Evolutionary conservation across 2,888 invertebrate genomes (phyloP), one percentile per base, ranked within the genome.

Genomic region (Julus scandinavius): DNA sequence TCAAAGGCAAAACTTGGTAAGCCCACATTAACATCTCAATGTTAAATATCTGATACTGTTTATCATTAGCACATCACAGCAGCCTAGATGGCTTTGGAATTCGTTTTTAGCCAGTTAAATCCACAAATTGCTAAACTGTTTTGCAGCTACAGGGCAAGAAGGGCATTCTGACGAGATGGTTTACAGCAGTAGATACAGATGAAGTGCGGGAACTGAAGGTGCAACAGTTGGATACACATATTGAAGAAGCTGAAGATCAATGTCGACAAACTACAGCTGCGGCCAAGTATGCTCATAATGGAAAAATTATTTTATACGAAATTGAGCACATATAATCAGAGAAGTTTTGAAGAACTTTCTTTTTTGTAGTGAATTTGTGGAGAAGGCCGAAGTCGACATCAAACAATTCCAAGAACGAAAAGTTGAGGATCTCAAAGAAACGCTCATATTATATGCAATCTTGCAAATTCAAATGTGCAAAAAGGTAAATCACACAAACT

Each of bases 181-280:
- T 96, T 92, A 96, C 96, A 80, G 94, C 95, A 88, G 95, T 95
- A 0, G 96, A 96, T 91, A 95, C 95, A 0, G 96, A 96, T 91
- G 96, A 96, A 91, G 95, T 95, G 84, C 94, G 95, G 41, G 96
- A 96, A 92, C 93, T 95, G 90, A 94, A 95, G 92, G 94, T 96
- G 88, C 93, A 94, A 87, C 93, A 94, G 88, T 92, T 96, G 88
- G 96, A 96, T 92, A 93, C 94, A 90, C 95, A 95, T 92, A 95
- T 96, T 90, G 92, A 93, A 88, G 93, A 94, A 85, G 95, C 95
- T 87, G 94, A 93, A 89, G 93, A 93, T 58, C 93, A 93, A 89
- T 95, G 95, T 4, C 93, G 93, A 89, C 93, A 93, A 89, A 94
- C 94, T 2, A 94, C 94, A 90, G 93, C 93, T 87, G 94, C 94